Conservation (phyloP, 2,888 invertebrate genomes). For the Chironomus tentans region DNA sequence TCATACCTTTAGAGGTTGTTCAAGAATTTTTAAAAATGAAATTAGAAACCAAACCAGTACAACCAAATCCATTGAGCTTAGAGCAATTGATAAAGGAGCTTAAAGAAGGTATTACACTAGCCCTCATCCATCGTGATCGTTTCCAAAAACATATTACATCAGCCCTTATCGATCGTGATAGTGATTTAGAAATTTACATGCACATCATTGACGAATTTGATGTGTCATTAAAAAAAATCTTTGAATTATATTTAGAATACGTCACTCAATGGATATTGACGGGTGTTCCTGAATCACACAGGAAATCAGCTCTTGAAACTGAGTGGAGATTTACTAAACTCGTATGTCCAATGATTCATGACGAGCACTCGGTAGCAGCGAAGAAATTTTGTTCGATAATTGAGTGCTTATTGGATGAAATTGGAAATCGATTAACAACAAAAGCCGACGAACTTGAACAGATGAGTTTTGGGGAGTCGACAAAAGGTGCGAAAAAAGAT, state of each 20-base stretch:
- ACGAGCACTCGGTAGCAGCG: conserved; percentile 65
- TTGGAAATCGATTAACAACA: conserved; percentile 43
- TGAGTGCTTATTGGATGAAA: conserved; percentile 43
- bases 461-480: conserved; percentile 9
- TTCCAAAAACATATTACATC: conserved; percentile 58
- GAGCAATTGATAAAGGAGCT: conserved; percentile 83
- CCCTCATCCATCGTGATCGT: conserved; percentile 70
- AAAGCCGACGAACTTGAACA: conserved; percentile 41
- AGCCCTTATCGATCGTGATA: conserved; percentile 46
- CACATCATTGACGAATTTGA: conserved; percentile 64
- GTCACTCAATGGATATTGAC: conserved; percentile 69
- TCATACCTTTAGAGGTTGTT: conserved; percentile 81
- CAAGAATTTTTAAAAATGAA: conserved; percentile 83
- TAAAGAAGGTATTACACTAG: conserved; percentile 78
- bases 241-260: conserved; percentile 80
- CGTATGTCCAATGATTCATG: conserved; percentile 65
- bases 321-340: conserved; percentile 82
- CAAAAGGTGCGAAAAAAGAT: conserved; percentile 12
- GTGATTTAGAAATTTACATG: conserved; percentile 45
- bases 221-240: conserved; percentile 60
- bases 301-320: conserved; percentile 70
- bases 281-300: conserved; percentile 40
- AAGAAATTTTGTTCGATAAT: conserved; percentile 59
- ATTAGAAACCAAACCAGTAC: conserved; percentile 69
- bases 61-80: conserved; percentile 78